phyloP scores from a whole-genome alignment of 2,888 invertebrate species.

The Matsumyia berberina region DNA sequence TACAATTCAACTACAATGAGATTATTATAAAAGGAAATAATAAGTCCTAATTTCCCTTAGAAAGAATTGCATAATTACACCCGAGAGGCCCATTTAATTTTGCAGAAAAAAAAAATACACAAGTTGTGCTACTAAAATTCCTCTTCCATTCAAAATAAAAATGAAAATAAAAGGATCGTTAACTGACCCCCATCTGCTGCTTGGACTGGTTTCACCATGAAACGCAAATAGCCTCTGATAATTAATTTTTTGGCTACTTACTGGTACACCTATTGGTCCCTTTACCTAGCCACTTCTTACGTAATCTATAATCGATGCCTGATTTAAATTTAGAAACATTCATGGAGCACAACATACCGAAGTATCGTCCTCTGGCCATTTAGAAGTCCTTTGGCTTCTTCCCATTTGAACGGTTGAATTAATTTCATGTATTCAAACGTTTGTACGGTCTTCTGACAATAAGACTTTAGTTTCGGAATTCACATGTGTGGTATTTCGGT shows the following conservation, averaged over 20 bases:
- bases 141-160: conserved; percentile 8
- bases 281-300: not conserved
- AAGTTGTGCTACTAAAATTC: not conserved
- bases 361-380: conserved; percentile 11
- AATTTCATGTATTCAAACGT: conserved; percentile 23
- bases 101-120: not conserved
- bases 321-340: conserved; percentile 9
- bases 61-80: conserved; percentile 6
- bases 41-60: conserved; percentile 1
- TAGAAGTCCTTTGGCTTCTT: not conserved
- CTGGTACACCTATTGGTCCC: not conserved
- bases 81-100: not conserved
- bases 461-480: not conserved
- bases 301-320: conserved; percentile 13
- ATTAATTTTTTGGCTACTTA: conserved; percentile 37
- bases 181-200: not conserved
- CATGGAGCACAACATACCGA: not conserved
- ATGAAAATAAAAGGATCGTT: conserved; percentile 2
- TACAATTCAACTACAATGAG: too few species aligned
- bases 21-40: not conserved
- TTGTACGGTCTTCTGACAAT: conserved; percentile 1
- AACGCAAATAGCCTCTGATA: conserved; percentile 21
- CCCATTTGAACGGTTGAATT: conserved; percentile 23
- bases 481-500: not conserved
- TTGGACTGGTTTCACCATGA: not conserved